A percentile compares a stretch with the other conserved stretches of the same genome.
phyloP scores from a whole-genome alignment of 2,113 vertebrate species.

The Mormyrus lacerda region DNA sequence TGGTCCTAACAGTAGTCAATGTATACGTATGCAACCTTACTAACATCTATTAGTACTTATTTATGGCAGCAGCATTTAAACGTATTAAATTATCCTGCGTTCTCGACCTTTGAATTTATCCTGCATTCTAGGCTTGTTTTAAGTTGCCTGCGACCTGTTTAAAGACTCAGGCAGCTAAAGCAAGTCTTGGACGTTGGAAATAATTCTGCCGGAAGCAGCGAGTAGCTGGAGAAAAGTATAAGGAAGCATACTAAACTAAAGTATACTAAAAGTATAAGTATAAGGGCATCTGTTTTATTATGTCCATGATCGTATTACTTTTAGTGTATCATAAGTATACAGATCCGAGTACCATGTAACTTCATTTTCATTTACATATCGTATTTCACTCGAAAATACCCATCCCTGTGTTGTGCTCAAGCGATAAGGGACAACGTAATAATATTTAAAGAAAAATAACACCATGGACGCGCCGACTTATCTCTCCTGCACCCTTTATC shows the following conservation, averaged over 20 bases:
- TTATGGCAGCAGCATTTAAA: neutral
- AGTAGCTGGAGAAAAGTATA: neutral
- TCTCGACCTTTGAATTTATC: constrained; percentile 26
- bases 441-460: constrained; percentile 23
- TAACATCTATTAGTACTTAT: neutral
- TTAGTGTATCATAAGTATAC: neutral
- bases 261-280: no score
- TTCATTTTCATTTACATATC: neutral
- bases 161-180: constrained; percentile 92
- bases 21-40: neutral
- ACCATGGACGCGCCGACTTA: neutral
- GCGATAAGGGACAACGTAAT: constrained; percentile 10
- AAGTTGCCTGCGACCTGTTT: constrained; percentile 79
- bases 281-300: neutral
- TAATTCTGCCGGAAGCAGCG: constrained; percentile 4
- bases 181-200: constrained; percentile 77
- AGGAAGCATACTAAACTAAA: no score
- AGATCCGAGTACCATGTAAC: neutral
- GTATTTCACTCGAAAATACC: neutral
- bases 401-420: neutral
- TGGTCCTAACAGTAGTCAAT: neutral
- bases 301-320: neutral
- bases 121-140: constrained; percentile 81
- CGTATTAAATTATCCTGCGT: neutral
- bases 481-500: constrained; percentile 13